Evolutionary conservation across 2,113 vertebrate species (phyloP).

Genomic region (Eublepharis macularius): DNA sequence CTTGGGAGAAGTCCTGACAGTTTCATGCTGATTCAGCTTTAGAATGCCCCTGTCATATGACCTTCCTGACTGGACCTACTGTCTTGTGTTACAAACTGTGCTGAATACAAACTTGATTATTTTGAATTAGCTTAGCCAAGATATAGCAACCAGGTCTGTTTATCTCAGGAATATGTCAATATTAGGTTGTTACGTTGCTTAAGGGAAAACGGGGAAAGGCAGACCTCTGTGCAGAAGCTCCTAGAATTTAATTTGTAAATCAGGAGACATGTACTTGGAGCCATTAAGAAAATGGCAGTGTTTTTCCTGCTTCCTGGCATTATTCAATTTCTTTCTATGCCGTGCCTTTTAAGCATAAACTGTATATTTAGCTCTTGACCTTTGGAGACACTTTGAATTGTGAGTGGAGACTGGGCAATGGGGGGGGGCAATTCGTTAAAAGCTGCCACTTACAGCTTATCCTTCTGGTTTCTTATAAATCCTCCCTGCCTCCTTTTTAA

Average conservation of each 20-base stretch:
- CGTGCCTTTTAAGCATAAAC: conserved; percentile 68
- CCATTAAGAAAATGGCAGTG: conserved; percentile 73
- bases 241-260: conserved; percentile 71
- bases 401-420: conserved; percentile 55
- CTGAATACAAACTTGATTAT: too few relatives aligned
- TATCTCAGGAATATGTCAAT: not conserved
- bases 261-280: conserved; percentile 66
- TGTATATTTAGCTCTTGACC: conserved; percentile 71
- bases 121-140: not conserved
- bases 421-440: conserved; percentile 30
- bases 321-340: conserved; percentile 66
- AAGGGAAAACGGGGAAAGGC: conserved; percentile 42
- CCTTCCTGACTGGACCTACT: too few relatives aligned
- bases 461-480: conserved; percentile 27
- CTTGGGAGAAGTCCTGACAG: too few relatives aligned
- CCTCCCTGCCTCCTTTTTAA: conserved; percentile 36
- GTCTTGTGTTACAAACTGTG: not conserved
- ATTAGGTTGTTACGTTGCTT: not conserved
- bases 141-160: not conserved
- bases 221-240: conserved; percentile 59
- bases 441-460: conserved; percentile 46
- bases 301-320: conserved; percentile 69
- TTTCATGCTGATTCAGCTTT: too few relatives aligned
- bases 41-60: too few relatives aligned
- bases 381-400: conserved; percentile 66